Percentiles rank a stretch among this genome's conserved stretches.
These are phyloP conservation scores for Eilema sororculum DNA, from an alignment of 2,888 invertebrate species.

Conservation along the genomic window DNA sequence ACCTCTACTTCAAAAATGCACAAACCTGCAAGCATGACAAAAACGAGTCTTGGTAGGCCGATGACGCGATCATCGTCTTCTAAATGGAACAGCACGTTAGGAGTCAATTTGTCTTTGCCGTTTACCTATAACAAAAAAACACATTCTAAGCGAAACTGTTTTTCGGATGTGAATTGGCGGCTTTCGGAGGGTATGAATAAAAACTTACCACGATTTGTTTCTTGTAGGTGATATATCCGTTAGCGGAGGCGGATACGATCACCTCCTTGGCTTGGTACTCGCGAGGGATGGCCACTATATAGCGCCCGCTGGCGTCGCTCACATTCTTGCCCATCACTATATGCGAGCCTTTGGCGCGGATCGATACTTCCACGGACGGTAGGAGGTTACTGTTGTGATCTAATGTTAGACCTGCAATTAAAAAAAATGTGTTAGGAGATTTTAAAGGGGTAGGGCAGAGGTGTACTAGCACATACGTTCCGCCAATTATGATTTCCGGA, in stretches of 20 bases:
- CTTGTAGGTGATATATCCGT: slow-evolving; percentile 87
- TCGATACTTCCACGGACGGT: slow-evolving; percentile 78
- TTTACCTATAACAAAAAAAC: slow-evolving; percentile 63
- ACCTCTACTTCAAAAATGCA: not conserved
- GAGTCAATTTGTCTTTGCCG: slow-evolving; percentile 74
- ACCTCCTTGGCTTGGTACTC: slow-evolving; percentile 76
- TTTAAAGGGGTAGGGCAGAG: too few species aligned
- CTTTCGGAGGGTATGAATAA: too few species aligned
- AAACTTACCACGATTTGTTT: slow-evolving; percentile 79
- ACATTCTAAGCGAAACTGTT: not conserved
- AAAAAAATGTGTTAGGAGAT: too few species aligned
- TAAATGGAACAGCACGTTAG: slow-evolving; percentile 90
- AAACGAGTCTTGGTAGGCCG: slow-evolving; percentile 92
- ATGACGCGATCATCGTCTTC: slow-evolving; percentile 89
- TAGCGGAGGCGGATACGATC: slow-evolving; percentile 85
- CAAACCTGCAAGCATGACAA: slow-evolving; percentile 91
- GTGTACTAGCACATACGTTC: too few species aligned
- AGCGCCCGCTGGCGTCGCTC: slow-evolving; percentile 80
- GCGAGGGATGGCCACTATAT: slow-evolving; percentile 78
- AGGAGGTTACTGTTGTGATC: slow-evolving; percentile 88
- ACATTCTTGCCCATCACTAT: slow-evolving; percentile 60
- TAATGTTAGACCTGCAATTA: slow-evolving; percentile 86
- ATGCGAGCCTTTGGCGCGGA: slow-evolving; percentile 74
- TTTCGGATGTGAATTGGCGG: too few species aligned
- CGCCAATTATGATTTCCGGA: too few species aligned